Conservation (phyloP, 2,113 vertebrate species). For the Suricata suricatta region DNA sequence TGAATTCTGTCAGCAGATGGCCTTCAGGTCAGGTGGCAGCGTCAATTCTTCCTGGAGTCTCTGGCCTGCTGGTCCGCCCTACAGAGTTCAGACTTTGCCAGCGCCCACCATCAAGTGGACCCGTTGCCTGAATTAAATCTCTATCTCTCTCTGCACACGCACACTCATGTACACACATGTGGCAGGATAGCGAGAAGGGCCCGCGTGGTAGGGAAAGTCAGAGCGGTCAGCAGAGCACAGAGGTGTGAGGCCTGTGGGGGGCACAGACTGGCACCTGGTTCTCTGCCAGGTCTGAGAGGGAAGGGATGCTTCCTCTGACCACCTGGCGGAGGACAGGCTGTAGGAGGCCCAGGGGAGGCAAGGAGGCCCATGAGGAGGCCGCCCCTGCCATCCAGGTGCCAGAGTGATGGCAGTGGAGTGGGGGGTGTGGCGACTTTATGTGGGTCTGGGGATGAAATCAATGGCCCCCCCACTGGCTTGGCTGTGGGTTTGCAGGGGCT, state of each 20-base stretch:
- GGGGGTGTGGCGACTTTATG: neutral
- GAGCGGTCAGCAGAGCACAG: neutral
- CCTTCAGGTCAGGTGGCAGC: neutral
- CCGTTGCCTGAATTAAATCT: neutral
- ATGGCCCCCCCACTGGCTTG: neutral
- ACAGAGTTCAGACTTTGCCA: neutral
- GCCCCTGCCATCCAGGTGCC: neutral
- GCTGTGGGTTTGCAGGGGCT: neutral
- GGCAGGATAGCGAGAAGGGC: neutral
- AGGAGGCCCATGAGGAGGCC: neutral
- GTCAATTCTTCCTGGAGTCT: neutral
- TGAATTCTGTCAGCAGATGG: neutral
- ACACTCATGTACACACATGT: neutral
- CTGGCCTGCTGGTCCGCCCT: neutral
- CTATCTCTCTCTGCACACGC: no score
- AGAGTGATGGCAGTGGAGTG: no score
- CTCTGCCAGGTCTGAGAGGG: neutral
- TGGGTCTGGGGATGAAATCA: neutral
- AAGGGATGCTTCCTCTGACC: neutral
- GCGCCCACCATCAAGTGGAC: neutral
- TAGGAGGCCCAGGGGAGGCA: neutral
- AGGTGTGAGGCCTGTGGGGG: accelerated
- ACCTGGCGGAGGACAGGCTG: neutral
- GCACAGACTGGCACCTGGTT: no score
- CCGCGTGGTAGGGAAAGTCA: neutral